Base-by-base conservation (phyloP, 2,797 vertebrate genomes). In the Cirrhinus mrigala region DNA sequence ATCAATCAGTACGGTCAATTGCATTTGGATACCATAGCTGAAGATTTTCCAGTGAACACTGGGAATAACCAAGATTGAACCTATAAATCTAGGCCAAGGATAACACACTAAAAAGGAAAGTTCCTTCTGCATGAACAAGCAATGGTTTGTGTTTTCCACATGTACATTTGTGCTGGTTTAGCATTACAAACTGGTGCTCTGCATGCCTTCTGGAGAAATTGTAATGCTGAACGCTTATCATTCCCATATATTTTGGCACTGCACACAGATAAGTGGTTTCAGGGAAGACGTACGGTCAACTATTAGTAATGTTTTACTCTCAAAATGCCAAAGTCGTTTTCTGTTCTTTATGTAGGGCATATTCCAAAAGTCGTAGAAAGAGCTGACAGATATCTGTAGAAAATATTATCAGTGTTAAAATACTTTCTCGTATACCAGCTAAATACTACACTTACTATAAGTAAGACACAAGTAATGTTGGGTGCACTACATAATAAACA, bases 41-140 rank as follows among this genome's bases (percentile, higher is more conserved):
- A 62, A 75, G 54, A 62, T 82, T 85, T 82, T 79, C 83, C 79
- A 85, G 56, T 33, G 62, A 82, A 88, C 83, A 79, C 69, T 85
- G 84, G 83, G 74, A 81, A 87, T 81, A 82, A 52, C 68, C 56
- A 82, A n/a, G 64, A 76, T 60, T 84, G 80, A 70, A 85, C 56
- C 46, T 48, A 85, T 71, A 85, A 29, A 52, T 52, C 0, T 40
- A 58, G 44, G 58, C 84, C 85, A 89, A 86, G 70, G 62, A 86
- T 69, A 86, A 75, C 74, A 89, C 37, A 62, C 78, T 77, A 64
- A 84, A 78, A 52, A 78, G 18, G 37, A 84, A 77, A 69, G 64
- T 76, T 84, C 33, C 37, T 54, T 58, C 5, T 56, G 74, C n/a
- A 84, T 56, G 48, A 78, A 48, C 60, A n/a, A 24, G 52, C 24